Evolutionary conservation across 2,888 invertebrate genomes (phyloP).

Genomic region (Liodrosophila aerea): DNA sequence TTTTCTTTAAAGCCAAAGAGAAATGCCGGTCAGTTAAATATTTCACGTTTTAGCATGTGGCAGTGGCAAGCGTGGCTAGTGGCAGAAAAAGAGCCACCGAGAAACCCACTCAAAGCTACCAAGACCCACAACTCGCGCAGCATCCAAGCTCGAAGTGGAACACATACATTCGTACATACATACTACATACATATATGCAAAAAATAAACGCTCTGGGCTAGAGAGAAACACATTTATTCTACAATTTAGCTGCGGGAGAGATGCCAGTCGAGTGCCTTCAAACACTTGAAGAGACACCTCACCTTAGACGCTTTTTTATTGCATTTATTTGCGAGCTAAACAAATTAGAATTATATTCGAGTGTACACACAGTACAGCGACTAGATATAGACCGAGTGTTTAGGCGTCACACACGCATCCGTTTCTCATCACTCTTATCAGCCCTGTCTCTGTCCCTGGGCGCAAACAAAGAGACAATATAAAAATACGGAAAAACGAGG

Average conservation of each 20-base stretch:
- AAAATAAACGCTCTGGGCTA: neutral
- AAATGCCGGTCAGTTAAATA: conserved; percentile 27
- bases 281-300: too few species aligned
- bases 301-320: too few species aligned
- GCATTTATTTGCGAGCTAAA: conserved; percentile 12
- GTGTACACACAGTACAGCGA: conserved; percentile 4
- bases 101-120: neutral
- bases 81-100: conserved; percentile 19
- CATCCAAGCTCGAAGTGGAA: conserved; percentile 26
- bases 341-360: conserved; percentile 15
- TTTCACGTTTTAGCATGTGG: conserved; percentile 43
- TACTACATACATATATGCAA: too few species aligned
- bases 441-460: conserved; percentile 22
- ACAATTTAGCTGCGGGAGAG: neutral
- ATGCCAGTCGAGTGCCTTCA: neutral
- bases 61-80: conserved; percentile 33
- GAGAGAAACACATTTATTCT: neutral
- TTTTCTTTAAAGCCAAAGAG: conserved; percentile 14
- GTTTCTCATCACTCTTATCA: conserved; percentile 53
- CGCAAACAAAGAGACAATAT: conserved; percentile 24
- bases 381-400: neutral
- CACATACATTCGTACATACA: conserved; percentile 30
- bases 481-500: conserved; percentile 1
- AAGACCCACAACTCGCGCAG: conserved; percentile 13
- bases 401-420: conserved; percentile 42